Evolutionary conservation across 2,797 vertebrate species (phyloP).

Genomic region (Urophycis tenuis): DNA sequence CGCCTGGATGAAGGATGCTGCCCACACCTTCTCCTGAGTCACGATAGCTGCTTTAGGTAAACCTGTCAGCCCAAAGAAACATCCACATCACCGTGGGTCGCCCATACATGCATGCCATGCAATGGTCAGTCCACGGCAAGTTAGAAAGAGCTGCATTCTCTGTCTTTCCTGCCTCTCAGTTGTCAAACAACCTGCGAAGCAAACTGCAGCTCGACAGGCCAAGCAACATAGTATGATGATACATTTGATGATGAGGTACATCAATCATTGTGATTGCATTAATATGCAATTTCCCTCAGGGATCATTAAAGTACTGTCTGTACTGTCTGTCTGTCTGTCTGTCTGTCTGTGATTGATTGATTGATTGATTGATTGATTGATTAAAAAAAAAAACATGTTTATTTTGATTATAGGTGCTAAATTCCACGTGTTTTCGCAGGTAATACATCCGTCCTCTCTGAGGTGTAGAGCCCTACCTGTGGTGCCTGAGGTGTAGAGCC

Average conservation of each 20-base stretch:
- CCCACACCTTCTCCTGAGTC: slow-evolving; percentile 74
- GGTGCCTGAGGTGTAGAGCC: background rate
- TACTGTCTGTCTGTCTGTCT: too few relatives aligned
- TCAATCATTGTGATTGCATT: too few relatives aligned
- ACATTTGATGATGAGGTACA: too few relatives aligned
- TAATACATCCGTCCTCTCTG: background rate
- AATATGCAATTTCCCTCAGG: too few relatives aligned
- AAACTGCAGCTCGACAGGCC: background rate
- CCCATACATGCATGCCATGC: background rate
- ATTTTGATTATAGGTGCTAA: background rate
- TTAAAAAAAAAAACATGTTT: background rate
- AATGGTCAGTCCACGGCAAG: background rate
- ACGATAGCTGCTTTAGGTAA: slow-evolving; percentile 85
- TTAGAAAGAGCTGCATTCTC: background rate
- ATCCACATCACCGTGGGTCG: background rate
- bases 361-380: too few relatives aligned
- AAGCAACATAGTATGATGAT: background rate
- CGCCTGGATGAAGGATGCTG: slow-evolving; percentile 58
- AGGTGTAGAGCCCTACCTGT: slow-evolving; percentile 34
- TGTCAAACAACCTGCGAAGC: background rate
- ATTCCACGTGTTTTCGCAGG: background rate
- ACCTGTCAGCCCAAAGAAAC: slow-evolving; percentile 57
- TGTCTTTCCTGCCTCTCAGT: background rate
- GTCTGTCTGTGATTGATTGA: too few relatives aligned
- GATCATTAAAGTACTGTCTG: too few relatives aligned